Base-by-base conservation (phyloP, 2,888 invertebrate genomes). In the Hybos culiciformis region DNA sequence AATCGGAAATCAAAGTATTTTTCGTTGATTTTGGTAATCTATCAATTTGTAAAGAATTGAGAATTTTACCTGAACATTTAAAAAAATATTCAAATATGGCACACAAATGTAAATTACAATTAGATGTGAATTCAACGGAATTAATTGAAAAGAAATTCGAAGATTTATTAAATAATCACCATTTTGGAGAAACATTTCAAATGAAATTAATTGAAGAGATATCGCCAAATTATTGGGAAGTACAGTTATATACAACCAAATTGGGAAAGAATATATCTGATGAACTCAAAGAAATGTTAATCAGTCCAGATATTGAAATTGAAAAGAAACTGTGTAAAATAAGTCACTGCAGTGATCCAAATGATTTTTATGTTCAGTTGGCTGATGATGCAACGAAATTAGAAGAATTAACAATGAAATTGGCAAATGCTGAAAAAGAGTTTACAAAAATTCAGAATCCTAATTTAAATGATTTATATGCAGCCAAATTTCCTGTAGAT, bases 401-500 rank as follows among this genome's bases (percentile, higher is more conserved):
- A 4, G 20, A 36, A 20, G 36, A 36, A 7, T 20, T 36, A 20
- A 19, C 17, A 20, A 19, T 20, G 14, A 36, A 36, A 36, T 19
- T 36, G 14, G 19, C 20, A 14, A 7, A 11, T 20, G 36, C 36
- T 21, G 36, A 36, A 29, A 5, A n/a, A 29, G n/a, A 29, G 12
- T 29, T 29, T 29, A 6, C 12, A 4, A 12, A 29, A 29, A n/a
- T 29, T 12, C 6, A 12, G n/a, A 12, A 3, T n/a, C 4, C 6
- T n/a, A 12, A 3, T 29, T 5, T 6, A 29, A 26, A 26, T 20
- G 36, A 36, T n/a, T n/a, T 78, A 1, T 84, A 83, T 54, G 70
- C 78, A 34, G 92, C 92, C 2, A 79, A 81, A 55, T 93, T 86
- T 61, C 74, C 78, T 2, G 78, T 77, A 3, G 90, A 93, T 59